phyloP scores from a whole-genome alignment of 2,113 vertebrate genomes.

The Alligator mississippiensis region DNA sequence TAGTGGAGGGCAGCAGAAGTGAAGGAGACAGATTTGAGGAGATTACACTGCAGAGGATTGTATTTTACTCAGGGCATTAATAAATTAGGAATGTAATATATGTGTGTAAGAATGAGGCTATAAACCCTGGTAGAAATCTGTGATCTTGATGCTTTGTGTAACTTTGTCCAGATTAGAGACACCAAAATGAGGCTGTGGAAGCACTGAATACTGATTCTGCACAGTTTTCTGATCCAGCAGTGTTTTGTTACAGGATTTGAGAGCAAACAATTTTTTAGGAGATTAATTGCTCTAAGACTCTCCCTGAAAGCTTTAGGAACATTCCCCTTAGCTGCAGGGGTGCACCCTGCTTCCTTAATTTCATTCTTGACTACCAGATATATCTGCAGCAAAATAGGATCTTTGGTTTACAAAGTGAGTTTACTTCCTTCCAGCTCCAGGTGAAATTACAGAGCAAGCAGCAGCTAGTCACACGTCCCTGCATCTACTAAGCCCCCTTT shows the following conservation, averaged over 20 bases:
- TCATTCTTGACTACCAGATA: rapidly evolving
- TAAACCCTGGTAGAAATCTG: background rate
- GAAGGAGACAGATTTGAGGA: background rate
- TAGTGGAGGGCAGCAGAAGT: background rate
- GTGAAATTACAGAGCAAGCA: background rate
- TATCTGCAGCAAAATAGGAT: background rate
- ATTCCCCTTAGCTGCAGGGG: background rate
- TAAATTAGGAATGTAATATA: background rate
- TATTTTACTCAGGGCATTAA: background rate
- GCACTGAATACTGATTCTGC: rapidly evolving
- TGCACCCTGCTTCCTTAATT: background rate
- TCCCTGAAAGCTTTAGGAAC: background rate
- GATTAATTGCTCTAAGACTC: background rate
- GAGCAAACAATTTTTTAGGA: background rate
- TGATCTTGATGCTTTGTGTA: background rate
- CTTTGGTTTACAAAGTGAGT: background rate
- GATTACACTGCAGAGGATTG: background rate
- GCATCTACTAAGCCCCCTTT: background rate
- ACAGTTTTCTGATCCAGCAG: background rate
- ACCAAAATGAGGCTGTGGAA: background rate
- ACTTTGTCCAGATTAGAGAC: background rate
- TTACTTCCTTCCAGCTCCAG: background rate
- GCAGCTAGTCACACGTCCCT: background rate
- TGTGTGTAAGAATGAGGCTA: background rate
- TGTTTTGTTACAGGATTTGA: background rate